Evolutionary conservation across 2,888 invertebrate genomes (phyloP).

Genomic region (Micoletzkya japonica): DNA sequence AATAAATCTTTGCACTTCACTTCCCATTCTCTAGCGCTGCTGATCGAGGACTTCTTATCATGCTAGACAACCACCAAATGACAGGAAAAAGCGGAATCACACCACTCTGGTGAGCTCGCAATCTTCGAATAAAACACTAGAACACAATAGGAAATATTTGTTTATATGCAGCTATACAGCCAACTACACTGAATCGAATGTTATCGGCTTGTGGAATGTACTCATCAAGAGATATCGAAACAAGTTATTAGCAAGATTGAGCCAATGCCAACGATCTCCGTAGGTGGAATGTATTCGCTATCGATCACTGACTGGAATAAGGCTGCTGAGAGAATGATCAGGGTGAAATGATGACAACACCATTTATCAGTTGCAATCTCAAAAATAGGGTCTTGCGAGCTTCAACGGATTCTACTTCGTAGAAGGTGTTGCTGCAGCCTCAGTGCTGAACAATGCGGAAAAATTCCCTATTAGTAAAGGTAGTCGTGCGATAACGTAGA

Average conservation of each 20-base stretch:
- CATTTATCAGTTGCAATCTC: no score
- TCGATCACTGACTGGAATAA: constrained; percentile 30
- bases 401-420: no score
- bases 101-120: not conserved
- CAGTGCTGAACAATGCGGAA: no score
- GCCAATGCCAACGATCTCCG: no score
- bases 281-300: constrained; percentile 28
- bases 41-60: not conserved
- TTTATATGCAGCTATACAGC: not conserved
- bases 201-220: not conserved
- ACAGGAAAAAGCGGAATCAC: not conserved
- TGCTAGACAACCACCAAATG: constrained; percentile 4
- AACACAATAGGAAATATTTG: not conserved
- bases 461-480: no score
- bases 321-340: constrained; percentile 27
- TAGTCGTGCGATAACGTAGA: no score
- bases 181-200: not conserved
- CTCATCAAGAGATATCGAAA: not conserved
- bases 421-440: no score
- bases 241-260: not conserved
- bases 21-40: constrained; percentile 2
- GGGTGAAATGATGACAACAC: no score
- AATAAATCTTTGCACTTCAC: no score
- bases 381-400: no score
- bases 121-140: not conserved